These are phyloP conservation scores for Cyaniris semiargus DNA, from an alignment of 2,888 invertebrate genomes.

Conservation along the genomic window DNA sequence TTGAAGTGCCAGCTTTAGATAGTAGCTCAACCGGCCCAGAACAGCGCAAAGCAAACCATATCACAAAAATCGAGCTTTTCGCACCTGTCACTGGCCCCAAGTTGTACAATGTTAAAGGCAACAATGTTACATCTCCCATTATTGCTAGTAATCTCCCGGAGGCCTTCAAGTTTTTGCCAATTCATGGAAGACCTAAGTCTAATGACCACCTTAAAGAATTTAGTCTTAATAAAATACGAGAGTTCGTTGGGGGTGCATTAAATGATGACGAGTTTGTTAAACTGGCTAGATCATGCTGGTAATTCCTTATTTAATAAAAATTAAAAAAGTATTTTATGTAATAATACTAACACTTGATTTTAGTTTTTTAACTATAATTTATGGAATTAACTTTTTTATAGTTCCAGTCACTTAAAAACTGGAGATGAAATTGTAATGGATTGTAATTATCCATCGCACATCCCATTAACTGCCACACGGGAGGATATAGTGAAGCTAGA, in stretches of 20 bases:
- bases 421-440: conserved; percentile 56
- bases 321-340: not conserved
- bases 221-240: conserved; percentile 52
- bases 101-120: conserved; percentile 53
- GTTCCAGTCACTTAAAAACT: conserved; percentile 56
- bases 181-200: conserved; percentile 52
- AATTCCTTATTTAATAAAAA: conserved; percentile 21
- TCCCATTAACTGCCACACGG: conserved; percentile 43
- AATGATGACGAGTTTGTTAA: conserved; percentile 63
- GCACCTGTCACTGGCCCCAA: conserved; percentile 47
- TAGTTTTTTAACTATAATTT: not conserved
- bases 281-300: conserved; percentile 73
- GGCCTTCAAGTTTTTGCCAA: conserved; percentile 58
- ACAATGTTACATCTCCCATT: conserved; percentile 55
- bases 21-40: not conserved
- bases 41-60: not conserved
- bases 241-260: conserved; percentile 61
- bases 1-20: not conserved
- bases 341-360: not conserved
- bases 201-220: conserved; percentile 48
- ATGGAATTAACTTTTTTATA: conserved; percentile 45
- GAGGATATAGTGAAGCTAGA: conserved; percentile 33
- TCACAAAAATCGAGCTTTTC: not conserved
- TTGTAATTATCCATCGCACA: conserved; percentile 48
- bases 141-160: conserved; percentile 56